Conservation (phyloP, 2,797 vertebrate genomes). For the Balearica regulorum region DNA sequence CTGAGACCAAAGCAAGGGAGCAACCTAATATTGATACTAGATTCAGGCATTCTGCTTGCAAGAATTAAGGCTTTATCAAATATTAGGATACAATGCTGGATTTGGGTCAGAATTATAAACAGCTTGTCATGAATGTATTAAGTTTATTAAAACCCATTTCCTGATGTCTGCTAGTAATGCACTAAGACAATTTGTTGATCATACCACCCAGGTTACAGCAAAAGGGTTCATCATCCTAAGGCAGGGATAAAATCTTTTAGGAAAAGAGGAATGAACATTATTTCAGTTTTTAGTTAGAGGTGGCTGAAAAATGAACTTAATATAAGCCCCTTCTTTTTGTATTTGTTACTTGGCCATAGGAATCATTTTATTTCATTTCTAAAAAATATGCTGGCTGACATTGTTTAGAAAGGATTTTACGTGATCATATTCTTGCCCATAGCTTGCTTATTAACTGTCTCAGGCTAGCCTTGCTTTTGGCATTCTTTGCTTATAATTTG, state of each 20-base stretch:
- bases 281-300: background rate
- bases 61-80: background rate
- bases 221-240: background rate
- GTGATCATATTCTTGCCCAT: background rate
- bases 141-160: constrained; percentile 8
- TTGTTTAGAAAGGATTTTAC: background rate
- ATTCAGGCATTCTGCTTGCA: background rate
- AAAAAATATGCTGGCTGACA: background rate
- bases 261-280: background rate
- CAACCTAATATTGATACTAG: background rate
- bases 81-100: background rate
- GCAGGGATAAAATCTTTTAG: background rate
- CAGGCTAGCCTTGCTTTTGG: background rate
- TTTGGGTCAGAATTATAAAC: background rate
- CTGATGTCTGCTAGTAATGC: background rate
- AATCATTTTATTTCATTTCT: background rate
- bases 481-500: constrained; percentile 38
- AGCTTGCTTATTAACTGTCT: constrained; percentile 13
- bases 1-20: background rate
- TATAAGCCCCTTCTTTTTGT: background rate
- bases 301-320: constrained; percentile 31
- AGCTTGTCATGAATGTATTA: background rate
- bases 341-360: background rate
- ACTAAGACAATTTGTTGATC: background rate
- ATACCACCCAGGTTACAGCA: background rate